Conservation (phyloP, 2,797 vertebrate genomes). For the Austrolebias charrua region DNA sequence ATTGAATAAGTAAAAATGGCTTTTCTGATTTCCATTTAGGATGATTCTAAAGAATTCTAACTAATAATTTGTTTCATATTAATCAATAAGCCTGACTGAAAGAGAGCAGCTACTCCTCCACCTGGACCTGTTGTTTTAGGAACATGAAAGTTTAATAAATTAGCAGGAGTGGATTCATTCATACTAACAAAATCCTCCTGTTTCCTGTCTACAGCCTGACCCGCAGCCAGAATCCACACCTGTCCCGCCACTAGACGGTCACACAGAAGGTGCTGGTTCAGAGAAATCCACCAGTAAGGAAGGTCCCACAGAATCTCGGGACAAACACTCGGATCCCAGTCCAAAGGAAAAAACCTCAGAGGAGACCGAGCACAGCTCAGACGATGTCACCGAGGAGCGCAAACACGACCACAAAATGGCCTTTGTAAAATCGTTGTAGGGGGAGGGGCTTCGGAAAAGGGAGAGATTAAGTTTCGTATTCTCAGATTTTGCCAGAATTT, state of each 20-base stretch:
- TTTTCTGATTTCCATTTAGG: no score
- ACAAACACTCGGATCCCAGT: constrained; percentile 58
- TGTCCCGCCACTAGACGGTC: constrained; percentile 28
- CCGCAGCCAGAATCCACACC: constrained; percentile 39
- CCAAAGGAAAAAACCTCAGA: constrained; percentile 55
- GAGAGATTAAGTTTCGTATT: constrained; percentile 43
- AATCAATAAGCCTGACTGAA: no score
- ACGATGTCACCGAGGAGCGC: constrained; percentile 64
- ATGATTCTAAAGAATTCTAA: no score
- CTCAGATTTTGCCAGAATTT: constrained; percentile 49
- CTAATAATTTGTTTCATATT: no score
- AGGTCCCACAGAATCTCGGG: constrained; percentile 65
- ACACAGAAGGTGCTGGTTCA: constrained; percentile 28
- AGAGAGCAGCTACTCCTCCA: no score
- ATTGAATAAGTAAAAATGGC: no score
- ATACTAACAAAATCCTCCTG: no score
- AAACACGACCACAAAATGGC: constrained; percentile 87
- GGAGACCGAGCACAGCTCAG: constrained; percentile 21
- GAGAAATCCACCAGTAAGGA: constrained; percentile 71
- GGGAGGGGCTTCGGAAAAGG: background rate
- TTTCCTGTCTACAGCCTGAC: constrained; percentile 47
- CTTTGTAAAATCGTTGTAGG: constrained; percentile 86
- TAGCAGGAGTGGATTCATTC: no score
- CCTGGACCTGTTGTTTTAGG: no score
- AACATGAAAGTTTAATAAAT: no score